Base-by-base conservation (phyloP, 2,888 invertebrate species). In the Ophion obscuratus region DNA sequence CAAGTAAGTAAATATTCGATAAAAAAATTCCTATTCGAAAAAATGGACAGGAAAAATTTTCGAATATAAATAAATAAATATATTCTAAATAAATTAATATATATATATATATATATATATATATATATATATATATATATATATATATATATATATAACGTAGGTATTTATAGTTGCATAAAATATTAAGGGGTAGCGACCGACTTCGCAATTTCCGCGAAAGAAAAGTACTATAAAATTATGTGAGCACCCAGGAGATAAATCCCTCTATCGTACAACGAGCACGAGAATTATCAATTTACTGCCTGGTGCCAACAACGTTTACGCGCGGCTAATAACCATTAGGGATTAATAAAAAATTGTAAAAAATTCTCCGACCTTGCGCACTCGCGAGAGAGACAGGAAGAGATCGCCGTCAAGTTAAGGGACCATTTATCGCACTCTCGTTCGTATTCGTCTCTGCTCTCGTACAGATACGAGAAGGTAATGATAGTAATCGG, bases 251-350 rank as follows among this genome's bases (percentile, higher is more conserved):
- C 47, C 64, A 44, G 66, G 27, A 66, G 73, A 57, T 70, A 61
- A 53, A 71, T 80, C 66, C 62, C 64, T 66, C 64, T 73, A 67
- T 64, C 53, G 53, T 36, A 31, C 67, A 81, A 68, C 75, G 64
- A 75, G 77, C 64, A 62, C 66, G 77, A 85, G 82, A 76, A 81
- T 89, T 86, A 87, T 87, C 89, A 89, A 91, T 90, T 88, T 81
- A 81, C 76, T 84, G 88, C 86, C 84, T 81, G 87, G 87, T 87
- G 88, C 83, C 87, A 86, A 86, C 71, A 84, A 83, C 87, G 83
- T 89, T 89, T 90, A 90, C 88, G 88, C 88, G 87, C 88, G 87
- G 88, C 88, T 88, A 89, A 89, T 89, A 90, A 89, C 87, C 87
- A 88, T 90, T 84, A 86, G 81, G 85, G 80, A 86, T 89, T 78